phyloP scores from a whole-genome alignment of 2,797 vertebrate genomes.

The Sparus aurata region DNA sequence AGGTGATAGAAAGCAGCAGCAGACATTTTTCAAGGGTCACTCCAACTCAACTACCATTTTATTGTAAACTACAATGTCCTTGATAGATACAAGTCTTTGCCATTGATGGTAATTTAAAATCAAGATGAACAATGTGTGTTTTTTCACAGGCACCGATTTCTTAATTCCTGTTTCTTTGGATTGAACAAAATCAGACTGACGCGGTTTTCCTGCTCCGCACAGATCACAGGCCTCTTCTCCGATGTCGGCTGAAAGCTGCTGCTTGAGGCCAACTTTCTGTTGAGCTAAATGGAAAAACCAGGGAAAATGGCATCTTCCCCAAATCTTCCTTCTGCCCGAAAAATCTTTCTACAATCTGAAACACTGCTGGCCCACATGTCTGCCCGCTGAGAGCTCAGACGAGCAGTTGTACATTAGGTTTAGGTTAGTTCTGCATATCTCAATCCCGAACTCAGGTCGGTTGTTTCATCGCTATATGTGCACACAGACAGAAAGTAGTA shows the following conservation, averaged over 20 bases:
- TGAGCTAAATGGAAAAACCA: slow-evolving; percentile 66
- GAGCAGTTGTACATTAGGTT: background rate
- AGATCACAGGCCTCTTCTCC: slow-evolving; percentile 30
- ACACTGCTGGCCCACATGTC: slow-evolving; percentile 15
- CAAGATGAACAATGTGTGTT: background rate
- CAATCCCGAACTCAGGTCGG: background rate
- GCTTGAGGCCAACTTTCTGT: slow-evolving; percentile 44
- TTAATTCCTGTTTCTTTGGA: slow-evolving; percentile 33
- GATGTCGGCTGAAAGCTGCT: slow-evolving; percentile 30
- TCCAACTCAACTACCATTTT: background rate
- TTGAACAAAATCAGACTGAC: slow-evolving; percentile 18
- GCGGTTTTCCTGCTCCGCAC: slow-evolving; percentile 19
- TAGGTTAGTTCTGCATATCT: background rate
- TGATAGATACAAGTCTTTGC: background rate
- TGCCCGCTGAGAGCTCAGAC: background rate
- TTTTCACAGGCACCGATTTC: slow-evolving; percentile 6
- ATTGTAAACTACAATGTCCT: background rate
- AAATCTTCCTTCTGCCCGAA: slow-evolving; percentile 17
- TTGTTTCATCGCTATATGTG: background rate
- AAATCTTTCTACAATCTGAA: slow-evolving; percentile 27
- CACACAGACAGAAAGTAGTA: background rate
- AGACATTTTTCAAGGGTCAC: background rate
- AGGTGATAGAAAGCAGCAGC: slow-evolving; percentile 19
- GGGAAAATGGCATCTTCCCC: slow-evolving; percentile 56
- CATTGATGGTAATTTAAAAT: background rate